phyloP scores from a whole-genome alignment of 2,888 invertebrate species.

The Apodemia duryi region DNA sequence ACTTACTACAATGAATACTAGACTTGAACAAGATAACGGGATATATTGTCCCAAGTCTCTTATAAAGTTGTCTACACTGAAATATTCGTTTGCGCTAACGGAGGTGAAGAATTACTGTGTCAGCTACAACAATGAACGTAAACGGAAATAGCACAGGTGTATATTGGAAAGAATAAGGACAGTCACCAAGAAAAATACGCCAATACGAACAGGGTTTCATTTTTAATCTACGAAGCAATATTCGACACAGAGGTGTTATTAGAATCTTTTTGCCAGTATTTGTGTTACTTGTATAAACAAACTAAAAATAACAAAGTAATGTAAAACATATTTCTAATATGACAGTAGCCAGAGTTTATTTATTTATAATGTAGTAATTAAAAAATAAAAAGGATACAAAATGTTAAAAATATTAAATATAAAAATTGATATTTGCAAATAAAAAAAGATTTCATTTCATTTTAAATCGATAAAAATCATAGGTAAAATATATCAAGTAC shows the following conservation, averaged over 20 bases:
- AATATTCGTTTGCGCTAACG: slow-evolving; percentile 19
- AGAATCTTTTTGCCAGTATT: not conserved
- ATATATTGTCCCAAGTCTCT: slow-evolving; percentile 16
- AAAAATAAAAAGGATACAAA: too few species aligned
- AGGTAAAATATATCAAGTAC: too few species aligned
- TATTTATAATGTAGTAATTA: too few species aligned
- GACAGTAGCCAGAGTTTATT: too few species aligned
- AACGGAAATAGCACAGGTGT: slow-evolving; percentile 10
- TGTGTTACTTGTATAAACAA: not conserved
- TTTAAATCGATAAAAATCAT: too few species aligned
- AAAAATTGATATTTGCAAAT: too few species aligned
- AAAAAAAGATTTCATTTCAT: too few species aligned
- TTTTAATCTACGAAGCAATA: not conserved
- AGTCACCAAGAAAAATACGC: not conserved
- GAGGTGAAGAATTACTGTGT: slow-evolving; percentile 14
- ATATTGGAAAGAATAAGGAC: slow-evolving; percentile 1
- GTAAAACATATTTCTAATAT: too few species aligned
- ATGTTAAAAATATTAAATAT: too few species aligned
- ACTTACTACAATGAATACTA: not conserved
- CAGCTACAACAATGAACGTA: slow-evolving; percentile 9
- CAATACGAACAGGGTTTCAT: not conserved
- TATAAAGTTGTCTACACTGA: slow-evolving; percentile 21
- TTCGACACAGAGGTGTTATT: not conserved
- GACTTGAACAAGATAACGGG: not conserved
- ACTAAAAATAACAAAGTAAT: too few species aligned